Conservation (phyloP, 2,888 invertebrate genomes). For the Polydrusus pterygomalis region DNA sequence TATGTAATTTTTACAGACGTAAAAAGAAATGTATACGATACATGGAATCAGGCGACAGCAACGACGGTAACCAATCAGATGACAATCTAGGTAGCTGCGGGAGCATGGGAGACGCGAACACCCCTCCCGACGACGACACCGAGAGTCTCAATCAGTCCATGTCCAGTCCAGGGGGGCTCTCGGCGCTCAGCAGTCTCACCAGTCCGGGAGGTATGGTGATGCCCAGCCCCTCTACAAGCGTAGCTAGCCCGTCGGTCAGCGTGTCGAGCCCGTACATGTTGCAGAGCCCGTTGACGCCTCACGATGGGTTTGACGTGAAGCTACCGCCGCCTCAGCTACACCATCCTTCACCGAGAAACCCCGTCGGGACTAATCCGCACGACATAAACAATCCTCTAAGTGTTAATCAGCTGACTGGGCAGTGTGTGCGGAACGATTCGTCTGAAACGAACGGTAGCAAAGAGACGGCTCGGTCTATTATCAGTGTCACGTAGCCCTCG, state of each 20-base stretch:
- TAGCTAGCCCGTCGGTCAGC: slow-evolving; percentile 79
- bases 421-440: slow-evolving; percentile 71
- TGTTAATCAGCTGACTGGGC: slow-evolving; percentile 91
- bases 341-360: slow-evolving; percentile 78
- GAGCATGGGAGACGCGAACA: slow-evolving; percentile 84
- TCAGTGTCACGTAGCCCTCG: slow-evolving; percentile 72
- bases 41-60: slow-evolving; percentile 87
- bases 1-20: slow-evolving; percentile 80
- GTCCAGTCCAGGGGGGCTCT: slow-evolving; percentile 78
- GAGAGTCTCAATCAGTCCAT: slow-evolving; percentile 78
- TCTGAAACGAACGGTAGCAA: slow-evolving; percentile 67
- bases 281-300: slow-evolving; percentile 71
- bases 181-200: slow-evolving; percentile 81
- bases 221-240: slow-evolving; percentile 85
- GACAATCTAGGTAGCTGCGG: slow-evolving; percentile 87
- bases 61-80: slow-evolving; percentile 79
- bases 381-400: slow-evolving; percentile 95
- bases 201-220: slow-evolving; percentile 81
- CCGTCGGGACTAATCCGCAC: slow-evolving; percentile 93
- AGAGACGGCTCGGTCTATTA: slow-evolving; percentile 70
- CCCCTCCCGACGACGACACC: slow-evolving; percentile 77
- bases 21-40: slow-evolving; percentile 98
- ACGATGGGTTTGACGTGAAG: slow-evolving; percentile 66
- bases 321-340: slow-evolving; percentile 71
- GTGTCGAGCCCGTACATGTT: slow-evolving; percentile 77